Percentiles rank a stretch among this genome's conserved stretches.
These are phyloP conservation scores for Chloebia gouldiae DNA, from an alignment of 2,113 vertebrate species.

Conservation along the genomic window DNA sequence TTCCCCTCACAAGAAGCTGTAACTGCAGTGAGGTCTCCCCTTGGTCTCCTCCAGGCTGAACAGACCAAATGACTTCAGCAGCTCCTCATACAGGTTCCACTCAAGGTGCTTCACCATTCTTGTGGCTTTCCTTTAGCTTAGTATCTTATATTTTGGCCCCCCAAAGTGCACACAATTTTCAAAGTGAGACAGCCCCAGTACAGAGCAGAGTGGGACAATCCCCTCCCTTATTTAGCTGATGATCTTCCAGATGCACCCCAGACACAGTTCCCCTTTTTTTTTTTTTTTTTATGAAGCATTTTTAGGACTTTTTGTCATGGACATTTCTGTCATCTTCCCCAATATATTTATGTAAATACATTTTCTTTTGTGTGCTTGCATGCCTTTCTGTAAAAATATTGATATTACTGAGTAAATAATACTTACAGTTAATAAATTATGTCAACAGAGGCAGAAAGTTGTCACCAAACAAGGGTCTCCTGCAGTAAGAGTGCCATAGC, in stretches of 20 bases:
- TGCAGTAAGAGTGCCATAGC: not conserved
- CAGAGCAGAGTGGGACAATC: not conserved
- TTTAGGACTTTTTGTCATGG: not conserved
- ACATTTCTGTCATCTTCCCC: not conserved
- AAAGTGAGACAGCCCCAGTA: not conserved
- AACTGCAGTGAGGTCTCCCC: not conserved
- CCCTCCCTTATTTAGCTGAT: not conserved
- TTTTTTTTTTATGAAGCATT: not conserved
- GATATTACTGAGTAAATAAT: not conserved
- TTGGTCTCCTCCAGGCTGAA: not conserved
- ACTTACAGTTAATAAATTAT: not conserved
- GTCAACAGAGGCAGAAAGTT: not conserved
- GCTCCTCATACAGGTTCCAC: rapidly evolving
- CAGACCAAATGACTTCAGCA: not conserved
- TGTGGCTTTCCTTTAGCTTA: not conserved
- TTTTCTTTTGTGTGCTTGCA: not conserved
- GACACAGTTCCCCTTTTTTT: not conserved
- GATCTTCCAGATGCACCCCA: not conserved
- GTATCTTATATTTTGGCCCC: not conserved
- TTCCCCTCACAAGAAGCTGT: too few relatives aligned
- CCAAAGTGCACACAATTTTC: not conserved
- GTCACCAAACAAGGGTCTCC: not conserved
- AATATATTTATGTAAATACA: not conserved
- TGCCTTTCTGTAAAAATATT: not conserved
- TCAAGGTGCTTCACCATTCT: not conserved